These are phyloP conservation scores for Sibirionetta formosa DNA, from an alignment of 2,797 vertebrate genomes.

Conservation along the genomic window DNA sequence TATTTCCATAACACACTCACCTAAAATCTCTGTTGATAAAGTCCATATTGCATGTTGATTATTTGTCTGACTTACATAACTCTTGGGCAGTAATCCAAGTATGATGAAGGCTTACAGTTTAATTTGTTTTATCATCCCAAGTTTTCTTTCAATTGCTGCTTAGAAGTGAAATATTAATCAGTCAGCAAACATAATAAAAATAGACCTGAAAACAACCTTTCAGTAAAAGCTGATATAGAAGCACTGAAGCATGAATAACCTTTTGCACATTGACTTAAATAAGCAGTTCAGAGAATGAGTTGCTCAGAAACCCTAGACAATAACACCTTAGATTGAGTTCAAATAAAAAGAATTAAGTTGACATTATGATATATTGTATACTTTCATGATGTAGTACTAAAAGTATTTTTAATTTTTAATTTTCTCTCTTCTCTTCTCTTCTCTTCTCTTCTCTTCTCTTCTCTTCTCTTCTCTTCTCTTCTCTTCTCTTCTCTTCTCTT, in stretches of 20 bases:
- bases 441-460: no score
- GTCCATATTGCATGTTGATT: background rate
- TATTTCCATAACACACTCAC: background rate
- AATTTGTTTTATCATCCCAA: conserved; percentile 38
- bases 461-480: no score
- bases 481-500: background rate
- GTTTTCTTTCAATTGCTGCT: conserved; percentile 55
- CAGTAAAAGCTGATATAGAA: conserved; percentile 52
- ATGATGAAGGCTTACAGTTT: background rate
- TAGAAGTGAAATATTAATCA: conserved; percentile 77
- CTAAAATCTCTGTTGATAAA: conserved; percentile 6
- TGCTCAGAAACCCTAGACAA: conserved; percentile 57
- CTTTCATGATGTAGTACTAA: background rate
- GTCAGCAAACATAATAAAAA: conserved; percentile 70
- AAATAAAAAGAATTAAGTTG: background rate
- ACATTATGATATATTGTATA: background rate
- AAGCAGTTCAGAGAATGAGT: background rate
- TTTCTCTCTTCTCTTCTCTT: background rate
- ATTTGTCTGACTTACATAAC: conserved; percentile 15
- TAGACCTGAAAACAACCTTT: conserved; percentile 29
- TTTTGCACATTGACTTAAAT: conserved; percentile 57
- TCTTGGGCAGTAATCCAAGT: conserved; percentile 3
- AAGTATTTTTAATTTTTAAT: background rate
- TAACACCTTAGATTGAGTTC: background rate
- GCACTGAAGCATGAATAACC: conserved; percentile 34